Evolutionary conservation across 2,113 vertebrate species (phyloP), one percentile per base, ranked within the genome.

Genomic region (Thymallus thymallus): DNA sequence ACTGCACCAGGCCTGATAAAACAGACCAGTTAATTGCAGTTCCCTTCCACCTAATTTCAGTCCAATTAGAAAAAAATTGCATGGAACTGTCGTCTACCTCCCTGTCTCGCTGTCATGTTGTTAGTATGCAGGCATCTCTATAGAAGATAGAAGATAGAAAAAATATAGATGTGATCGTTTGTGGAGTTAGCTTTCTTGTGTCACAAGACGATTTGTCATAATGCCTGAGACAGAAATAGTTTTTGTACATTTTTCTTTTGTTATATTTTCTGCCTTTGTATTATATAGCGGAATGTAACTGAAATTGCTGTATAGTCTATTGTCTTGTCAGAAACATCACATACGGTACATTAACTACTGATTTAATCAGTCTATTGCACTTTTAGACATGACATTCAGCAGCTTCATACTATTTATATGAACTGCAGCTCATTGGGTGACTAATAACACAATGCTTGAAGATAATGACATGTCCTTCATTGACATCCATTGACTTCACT

Each of bases 41-140:
- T 96, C 48, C 90, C 91, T 95, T 96, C 93, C 91, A 95, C 93
- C 92, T 96, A 86, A 93, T 96, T 96, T 96, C 94, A 94, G 90
- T 85, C 89, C 90, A 95, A 90, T 96, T 94, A 93, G 91, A 80
- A 92, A 90, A 91, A 93, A 90, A 85, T n/a, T 32, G 76, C 74
- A 56, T 79, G 85, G 83, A 94, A 91, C 92, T 92, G 84, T 92
- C 92, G 84, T 92, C 82, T 91, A 12, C 65, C 58, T 80, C 62
- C 75, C 90, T 94, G 84, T 90, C 76, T 18, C 16, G 1, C 16
- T 18, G 16, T 18, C 48, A 51, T 82, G 84, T 93, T 81, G 93
- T 95, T 94, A 92, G 78, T 87, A 88, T 92, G 86, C 92, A 91
- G 85, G 74, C 55, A 90, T 80, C 72, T 92, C 82, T 76, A 85